Base-by-base conservation (phyloP, 1,140 invertebrate genomes). In the Tribolium madens region DNA sequence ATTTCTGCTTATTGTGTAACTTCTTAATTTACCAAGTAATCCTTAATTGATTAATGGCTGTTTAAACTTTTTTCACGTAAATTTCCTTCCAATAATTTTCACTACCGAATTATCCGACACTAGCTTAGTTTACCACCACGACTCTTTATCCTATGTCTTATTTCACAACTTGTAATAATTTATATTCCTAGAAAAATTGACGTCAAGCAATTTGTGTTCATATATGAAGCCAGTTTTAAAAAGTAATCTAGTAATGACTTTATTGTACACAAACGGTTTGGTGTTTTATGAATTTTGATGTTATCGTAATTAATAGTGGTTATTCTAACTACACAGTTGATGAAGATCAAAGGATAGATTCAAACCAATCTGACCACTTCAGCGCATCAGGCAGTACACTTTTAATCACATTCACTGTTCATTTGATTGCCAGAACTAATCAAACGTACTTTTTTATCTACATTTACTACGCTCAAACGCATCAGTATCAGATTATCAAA, bases 31-130 rank as follows among this genome's bases (percentile, higher is more conserved):
- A 21, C 52, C 18, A 57, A 57, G 21, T 57, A 14, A 57, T 18
- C 52, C 17, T 57, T 17, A 57, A 57, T 57, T 57, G 52, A n/a
- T 57, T 17, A 57, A 57, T 57, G 52, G 18, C 14, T 57, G 18
- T 57, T 57, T 26, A 26, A 26, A 17, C 52, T 21, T 17, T 17
- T 10, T 26, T 57, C 17, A 26, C 13, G 10, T 18, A 12, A 9
- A 26, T 57, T 57, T 57, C 52, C 52, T 57, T 6, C 36, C 9
- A 42, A 42, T 42, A 42, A 42, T 42, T 42, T 10, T 42, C n/a
- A 42, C 36, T 42, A 4, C 21, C 21, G 21, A 42, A 42, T 42
- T 42, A 42, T 42, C n/a, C 36, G n/a, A 42, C n/a, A 4, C n/a
- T 7, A 42, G 36, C 36, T 42, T n/a, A 42, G 36, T 42, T 42